A percentile compares a stretch with the other conserved stretches of the same genome.
Evolutionary conservation across 2,113 vertebrate species (phyloP).

Genomic region (Phocoena sinus): DNA sequence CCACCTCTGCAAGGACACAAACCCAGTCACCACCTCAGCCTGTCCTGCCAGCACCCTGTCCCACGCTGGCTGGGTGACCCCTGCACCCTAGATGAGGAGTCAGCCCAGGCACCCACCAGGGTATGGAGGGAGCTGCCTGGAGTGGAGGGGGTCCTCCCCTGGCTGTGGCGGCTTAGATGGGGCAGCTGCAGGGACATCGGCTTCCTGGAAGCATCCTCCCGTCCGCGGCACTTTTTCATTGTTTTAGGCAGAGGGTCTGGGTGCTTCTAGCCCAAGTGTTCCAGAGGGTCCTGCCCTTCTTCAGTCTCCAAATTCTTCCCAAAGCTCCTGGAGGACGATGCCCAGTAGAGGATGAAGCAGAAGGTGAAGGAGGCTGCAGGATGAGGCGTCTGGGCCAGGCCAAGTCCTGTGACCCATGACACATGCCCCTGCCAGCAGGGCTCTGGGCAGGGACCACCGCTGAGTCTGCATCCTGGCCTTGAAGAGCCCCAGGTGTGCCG

Average conservation of each 20-base stretch:
- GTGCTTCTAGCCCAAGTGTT: neutral
- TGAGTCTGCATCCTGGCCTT: neutral
- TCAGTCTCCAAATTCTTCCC: neutral
- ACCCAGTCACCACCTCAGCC: neutral
- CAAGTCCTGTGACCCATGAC: neutral
- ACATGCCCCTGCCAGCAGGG: neutral
- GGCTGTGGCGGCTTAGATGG: neutral
- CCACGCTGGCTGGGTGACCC: neutral
- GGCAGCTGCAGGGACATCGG: neutral
- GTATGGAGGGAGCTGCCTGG: fast-evolving
- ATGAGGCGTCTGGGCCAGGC: neutral
- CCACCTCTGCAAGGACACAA: neutral
- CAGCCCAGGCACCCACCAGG: fast-evolving
- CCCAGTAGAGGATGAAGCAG: neutral
- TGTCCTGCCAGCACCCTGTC: fast-evolving
- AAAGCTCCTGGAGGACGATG: too few relatives aligned
- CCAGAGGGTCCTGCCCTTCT: neutral
- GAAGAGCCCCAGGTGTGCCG: too few relatives aligned
- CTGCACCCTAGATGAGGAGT: too few relatives aligned
- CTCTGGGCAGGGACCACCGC: neutral
- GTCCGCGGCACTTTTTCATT: fast-evolving
- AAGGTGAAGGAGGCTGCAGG: neutral
- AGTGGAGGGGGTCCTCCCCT: too few relatives aligned
- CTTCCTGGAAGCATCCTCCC: neutral
- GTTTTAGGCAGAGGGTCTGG: neutral